These are phyloP conservation scores for Melieria omissa DNA, from an alignment of 2,888 invertebrate genomes.

Conservation along the genomic window DNA sequence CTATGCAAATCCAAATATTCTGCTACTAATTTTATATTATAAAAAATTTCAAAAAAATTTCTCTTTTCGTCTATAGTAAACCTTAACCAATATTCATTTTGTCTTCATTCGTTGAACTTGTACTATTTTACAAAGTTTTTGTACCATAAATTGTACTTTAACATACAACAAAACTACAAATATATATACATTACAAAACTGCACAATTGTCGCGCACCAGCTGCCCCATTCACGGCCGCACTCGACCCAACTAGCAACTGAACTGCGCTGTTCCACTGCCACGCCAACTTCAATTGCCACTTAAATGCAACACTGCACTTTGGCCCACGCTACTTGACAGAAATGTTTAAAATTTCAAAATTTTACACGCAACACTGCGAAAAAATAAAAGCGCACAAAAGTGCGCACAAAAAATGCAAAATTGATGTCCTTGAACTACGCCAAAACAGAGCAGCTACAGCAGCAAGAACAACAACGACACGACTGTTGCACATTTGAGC, in stretches of 20 bases:
- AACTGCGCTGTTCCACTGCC: slow-evolving; percentile 9
- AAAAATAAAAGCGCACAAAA: slow-evolving; percentile 19
- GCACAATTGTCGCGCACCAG: too few species aligned
- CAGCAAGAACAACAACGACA: neutral
- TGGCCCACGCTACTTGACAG: neutral
- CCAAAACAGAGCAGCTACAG: neutral
- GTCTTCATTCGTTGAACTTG: too few species aligned
- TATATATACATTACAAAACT: too few species aligned
- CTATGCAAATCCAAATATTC: too few species aligned
- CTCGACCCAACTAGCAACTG: slow-evolving; percentile 29
- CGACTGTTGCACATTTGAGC: too few species aligned
- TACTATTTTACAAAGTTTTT: too few species aligned
- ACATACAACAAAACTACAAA: too few species aligned
- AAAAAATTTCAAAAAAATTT: too few species aligned
- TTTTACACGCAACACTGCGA: slow-evolving; percentile 15
- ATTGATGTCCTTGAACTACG: slow-evolving; percentile 31
- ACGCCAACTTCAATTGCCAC: slow-evolving; percentile 16
- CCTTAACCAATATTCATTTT: too few species aligned
- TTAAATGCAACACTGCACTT: slow-evolving; percentile 10
- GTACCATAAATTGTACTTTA: too few species aligned
- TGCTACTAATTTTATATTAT: too few species aligned
- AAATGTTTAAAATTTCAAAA: slow-evolving; percentile 26
- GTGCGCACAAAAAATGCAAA: neutral
- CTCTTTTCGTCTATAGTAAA: too few species aligned
- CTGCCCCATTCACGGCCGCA: neutral